Evolutionary conservation across 2,797 vertebrate species (phyloP).

Genomic region (Rhynchotus rufescens): DNA sequence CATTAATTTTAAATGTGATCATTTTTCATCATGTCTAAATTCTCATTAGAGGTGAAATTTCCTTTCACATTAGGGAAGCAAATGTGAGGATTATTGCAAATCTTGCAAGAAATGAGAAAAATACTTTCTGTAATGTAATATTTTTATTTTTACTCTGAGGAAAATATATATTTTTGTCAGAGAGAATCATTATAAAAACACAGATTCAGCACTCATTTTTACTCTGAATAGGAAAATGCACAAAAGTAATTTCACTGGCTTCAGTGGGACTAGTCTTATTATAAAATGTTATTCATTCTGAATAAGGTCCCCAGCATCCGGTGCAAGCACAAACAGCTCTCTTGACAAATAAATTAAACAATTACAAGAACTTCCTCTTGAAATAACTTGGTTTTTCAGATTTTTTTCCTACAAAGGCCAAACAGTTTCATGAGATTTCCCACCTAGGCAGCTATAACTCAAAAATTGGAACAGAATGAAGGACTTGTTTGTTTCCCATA

Average conservation of each 20-base stretch:
- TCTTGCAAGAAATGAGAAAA: background rate
- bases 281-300: background rate
- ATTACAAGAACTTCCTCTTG: background rate
- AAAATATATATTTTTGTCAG: background rate
- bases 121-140: background rate
- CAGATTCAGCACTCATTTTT: background rate
- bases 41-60: background rate
- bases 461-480: background rate
- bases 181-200: background rate
- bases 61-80: background rate
- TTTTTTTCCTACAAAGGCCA: background rate
- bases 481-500: background rate
- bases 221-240: background rate
- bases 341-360: background rate
- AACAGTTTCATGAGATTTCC: background rate
- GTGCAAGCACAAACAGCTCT: background rate
- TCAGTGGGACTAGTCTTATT: constrained; percentile 24
- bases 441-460: background rate
- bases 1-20: background rate
- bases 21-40: background rate
- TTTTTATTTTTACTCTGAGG: background rate
- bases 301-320: background rate
- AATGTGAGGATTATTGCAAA: background rate
- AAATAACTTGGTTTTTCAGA: background rate
- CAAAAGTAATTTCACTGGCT: constrained; percentile 15